These are phyloP conservation scores for Coreius guichenoti DNA, from an alignment of 2,797 vertebrate species.

Conservation along the genomic window DNA sequence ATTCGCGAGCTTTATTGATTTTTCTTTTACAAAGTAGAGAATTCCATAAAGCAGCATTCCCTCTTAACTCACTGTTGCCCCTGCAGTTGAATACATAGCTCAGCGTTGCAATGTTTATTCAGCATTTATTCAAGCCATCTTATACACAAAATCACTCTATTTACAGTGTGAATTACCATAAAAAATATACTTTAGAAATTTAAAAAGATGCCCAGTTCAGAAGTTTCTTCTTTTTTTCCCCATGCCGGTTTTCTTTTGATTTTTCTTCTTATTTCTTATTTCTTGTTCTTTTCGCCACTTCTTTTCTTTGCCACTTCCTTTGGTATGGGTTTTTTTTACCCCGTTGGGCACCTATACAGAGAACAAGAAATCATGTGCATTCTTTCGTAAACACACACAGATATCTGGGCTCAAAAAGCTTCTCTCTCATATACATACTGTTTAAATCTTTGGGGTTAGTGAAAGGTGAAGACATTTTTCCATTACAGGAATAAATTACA, in stretches of 20 bases:
- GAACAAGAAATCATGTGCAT: slow-evolving; percentile 52
- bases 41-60: background rate
- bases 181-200: background rate
- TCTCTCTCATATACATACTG: background rate
- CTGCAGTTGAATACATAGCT: background rate
- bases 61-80: background rate
- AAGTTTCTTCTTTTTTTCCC: background rate
- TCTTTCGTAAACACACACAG: background rate
- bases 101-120: background rate
- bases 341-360: slow-evolving; percentile 26
- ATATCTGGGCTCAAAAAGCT: background rate
- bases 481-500: background rate
- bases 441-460: background rate
- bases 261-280: background rate
- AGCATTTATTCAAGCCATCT: background rate
- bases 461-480: background rate
- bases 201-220: background rate
- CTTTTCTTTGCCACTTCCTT: background rate
- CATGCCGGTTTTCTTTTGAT: background rate
- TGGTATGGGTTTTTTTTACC: background rate
- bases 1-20: no score
- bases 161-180: background rate
- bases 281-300: slow-evolving; percentile 1
- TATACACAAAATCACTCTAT: background rate
- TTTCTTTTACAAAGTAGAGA: background rate